Evolutionary conservation across 2,113 vertebrate genomes (phyloP), one percentile per base, ranked within the genome.

Genomic region (Ornithorhynchus anatinus): DNA sequence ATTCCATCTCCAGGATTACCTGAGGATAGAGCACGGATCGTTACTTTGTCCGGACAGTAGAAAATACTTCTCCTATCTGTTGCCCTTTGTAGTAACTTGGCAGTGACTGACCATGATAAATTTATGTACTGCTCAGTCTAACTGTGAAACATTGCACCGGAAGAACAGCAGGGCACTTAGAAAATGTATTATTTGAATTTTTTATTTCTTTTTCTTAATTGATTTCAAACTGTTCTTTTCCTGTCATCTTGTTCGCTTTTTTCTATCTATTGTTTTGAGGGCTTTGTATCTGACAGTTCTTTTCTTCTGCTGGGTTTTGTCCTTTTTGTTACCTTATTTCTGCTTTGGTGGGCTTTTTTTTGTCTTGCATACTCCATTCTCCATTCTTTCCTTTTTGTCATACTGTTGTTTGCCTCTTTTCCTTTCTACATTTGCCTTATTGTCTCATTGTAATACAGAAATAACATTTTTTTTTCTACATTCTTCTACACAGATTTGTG

Each of bases 131-230:
- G 33, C 54, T 67, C 69, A 29, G 61, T 36, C 51, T 45, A 61
- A 37, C 45, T 29, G 60, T 69, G 77, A 65, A 79, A 66, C 69
- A 22, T 3, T 32, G 64, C 27, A 14, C 54, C 33, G 31, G 60
- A 14, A 10, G 54, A 76, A 50, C 77, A 79, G 79, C 50, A 0
- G 74, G 79, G 74, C 57, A 64, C 64, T 67, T 58, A 50, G 48
- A 47, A 70, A 78, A 80, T 74, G 79, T 61, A 80, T 76, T 81
- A 79, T 81, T 80, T 59, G 77, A 69, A 76, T 65, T 81, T 82
- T 82, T 76, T 73, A 69, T 81, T 81, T 79, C 77, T 68, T 73
- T 85, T 77, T 59, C 80, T 59, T 69, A 74, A 71, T 11, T 65
- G 63, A 43, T 83, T 77, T 61, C 82, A 81, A 69, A 80, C 77